These are phyloP conservation scores for Oceanodroma tethys DNA, from an alignment of 2,113 vertebrate genomes.

Conservation along the genomic window DNA sequence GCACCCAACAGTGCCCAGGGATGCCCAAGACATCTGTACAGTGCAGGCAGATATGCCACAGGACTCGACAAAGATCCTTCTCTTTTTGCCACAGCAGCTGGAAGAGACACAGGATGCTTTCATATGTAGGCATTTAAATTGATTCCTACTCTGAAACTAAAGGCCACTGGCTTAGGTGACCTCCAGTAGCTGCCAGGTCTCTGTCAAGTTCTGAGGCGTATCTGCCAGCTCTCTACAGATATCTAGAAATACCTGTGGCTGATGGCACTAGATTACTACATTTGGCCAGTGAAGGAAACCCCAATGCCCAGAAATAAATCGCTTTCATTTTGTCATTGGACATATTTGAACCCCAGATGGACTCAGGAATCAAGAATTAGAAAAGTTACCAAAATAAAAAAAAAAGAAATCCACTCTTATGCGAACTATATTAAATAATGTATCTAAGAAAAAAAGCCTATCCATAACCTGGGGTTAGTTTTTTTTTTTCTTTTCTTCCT, in stretches of 20 bases:
- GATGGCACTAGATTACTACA: background rate
- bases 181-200: background rate
- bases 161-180: background rate
- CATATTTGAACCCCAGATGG: background rate
- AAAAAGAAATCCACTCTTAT: background rate
- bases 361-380: background rate
- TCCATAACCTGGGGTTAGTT: background rate
- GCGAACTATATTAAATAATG: background rate
- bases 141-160: background rate
- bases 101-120: background rate
- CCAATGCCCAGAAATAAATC: background rate
- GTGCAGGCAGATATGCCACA: background rate
- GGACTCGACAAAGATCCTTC: background rate
- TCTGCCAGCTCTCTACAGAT: background rate
- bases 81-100: background rate
- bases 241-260: background rate
- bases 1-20: fast-evolving
- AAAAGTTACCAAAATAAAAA: background rate
- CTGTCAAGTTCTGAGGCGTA: background rate
- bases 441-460: background rate
- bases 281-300: background rate
- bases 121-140: background rate
- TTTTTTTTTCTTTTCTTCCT: background rate
- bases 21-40: no score
- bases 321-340: background rate